phyloP scores from a whole-genome alignment of 2,113 vertebrate species.

The Spilogale gracilis region DNA sequence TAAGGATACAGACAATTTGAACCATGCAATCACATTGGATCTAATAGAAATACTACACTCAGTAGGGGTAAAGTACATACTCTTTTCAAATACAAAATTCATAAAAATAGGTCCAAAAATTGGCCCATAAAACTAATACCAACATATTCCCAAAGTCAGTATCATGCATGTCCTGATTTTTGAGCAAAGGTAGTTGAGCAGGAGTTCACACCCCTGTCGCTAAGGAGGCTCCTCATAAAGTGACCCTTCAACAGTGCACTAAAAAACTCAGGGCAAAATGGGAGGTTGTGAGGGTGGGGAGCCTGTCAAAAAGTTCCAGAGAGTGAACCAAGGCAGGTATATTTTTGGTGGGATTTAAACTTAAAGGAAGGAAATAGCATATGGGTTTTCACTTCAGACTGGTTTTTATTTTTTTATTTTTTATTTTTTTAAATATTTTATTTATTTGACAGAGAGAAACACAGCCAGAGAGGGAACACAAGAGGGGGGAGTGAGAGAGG shows the following conservation, averaged over 20 bases:
- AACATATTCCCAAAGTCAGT: neutral
- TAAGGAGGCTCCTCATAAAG: neutral
- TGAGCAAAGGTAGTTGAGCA: neutral
- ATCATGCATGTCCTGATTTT: neutral
- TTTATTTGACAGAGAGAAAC: no score
- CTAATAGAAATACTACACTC: neutral
- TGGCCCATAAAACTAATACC: neutral
- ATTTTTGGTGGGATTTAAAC: neutral
- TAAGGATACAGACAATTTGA: neutral
- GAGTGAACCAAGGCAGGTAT: neutral
- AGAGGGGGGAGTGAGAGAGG: no score
- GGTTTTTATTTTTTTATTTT: neutral
- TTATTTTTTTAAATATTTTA: no score
- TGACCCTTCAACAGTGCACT: neutral
- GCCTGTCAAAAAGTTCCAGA: neutral
- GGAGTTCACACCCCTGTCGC: neutral
- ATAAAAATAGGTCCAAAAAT: neutral
- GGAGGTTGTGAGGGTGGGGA: neutral
- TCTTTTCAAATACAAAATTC: constrained; percentile 15
- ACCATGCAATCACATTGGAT: neutral
- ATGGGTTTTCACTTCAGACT: neutral
- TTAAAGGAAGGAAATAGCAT: neutral
- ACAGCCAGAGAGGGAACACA: no score
- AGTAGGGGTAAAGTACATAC: neutral
- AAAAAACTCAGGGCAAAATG: neutral